Evolutionary conservation across 1,140 invertebrate genomes (phyloP).

Genomic region (Drosophila nebulosa): DNA sequence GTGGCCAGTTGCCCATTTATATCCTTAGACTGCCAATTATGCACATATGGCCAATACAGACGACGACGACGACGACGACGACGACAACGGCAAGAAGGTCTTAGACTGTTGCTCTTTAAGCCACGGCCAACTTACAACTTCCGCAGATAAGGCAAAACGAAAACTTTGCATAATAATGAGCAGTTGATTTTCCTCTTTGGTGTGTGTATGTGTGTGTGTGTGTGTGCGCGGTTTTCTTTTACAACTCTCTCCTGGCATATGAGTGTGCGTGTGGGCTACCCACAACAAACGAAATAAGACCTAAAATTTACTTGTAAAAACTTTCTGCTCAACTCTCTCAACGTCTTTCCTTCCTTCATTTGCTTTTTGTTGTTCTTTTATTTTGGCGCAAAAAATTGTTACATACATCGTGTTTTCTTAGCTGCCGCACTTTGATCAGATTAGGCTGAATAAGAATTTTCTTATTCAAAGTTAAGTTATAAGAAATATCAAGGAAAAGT

Average conservation of each 20-base stretch:
- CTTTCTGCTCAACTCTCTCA: conserved; percentile 45
- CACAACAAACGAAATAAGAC: conserved; percentile 54
- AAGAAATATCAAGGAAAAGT: conserved; percentile 7
- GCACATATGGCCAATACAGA: conserved; percentile 18
- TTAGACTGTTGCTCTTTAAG: conserved; percentile 51
- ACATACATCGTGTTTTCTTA: conserved; percentile 44
- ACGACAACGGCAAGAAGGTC: neutral
- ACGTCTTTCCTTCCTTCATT: neutral
- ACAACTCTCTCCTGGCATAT: conserved; percentile 25
- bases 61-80: conserved; percentile 1
- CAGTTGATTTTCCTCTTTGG: conserved; percentile 60
- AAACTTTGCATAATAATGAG: conserved; percentile 77
- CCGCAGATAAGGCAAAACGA: conserved; percentile 47
- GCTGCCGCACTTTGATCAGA: conserved; percentile 65
- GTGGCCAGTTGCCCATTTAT: conserved; percentile 10
- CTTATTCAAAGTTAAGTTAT: neutral
- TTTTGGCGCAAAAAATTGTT: conserved; percentile 63
- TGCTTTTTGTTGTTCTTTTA: conserved; percentile 60
- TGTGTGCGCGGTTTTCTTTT: conserved; percentile 54
- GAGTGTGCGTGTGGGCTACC: conserved; percentile 21
- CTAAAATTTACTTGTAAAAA: conserved; percentile 31
- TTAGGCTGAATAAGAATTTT: conserved; percentile 39
- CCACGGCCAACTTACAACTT: conserved; percentile 42
- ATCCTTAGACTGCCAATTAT: conserved; percentile 29
- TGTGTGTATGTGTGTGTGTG: conserved; percentile 3